Conservation (phyloP, 1,140 invertebrate species). For the Panagrolaimus sp. region DNA sequence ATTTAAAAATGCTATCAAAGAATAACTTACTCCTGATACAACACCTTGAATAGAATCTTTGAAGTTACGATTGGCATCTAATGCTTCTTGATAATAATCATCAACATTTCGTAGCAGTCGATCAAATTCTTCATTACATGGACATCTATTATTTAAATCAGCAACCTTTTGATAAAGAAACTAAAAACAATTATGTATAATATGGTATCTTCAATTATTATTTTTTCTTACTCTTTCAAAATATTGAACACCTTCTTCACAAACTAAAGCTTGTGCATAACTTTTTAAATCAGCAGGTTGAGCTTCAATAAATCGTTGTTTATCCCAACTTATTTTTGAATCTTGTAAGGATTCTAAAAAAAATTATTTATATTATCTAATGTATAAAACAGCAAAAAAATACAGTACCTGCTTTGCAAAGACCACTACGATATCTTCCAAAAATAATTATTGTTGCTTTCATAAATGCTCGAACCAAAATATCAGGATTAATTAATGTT, state of each 20-base stretch:
- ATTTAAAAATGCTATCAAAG: neutral
- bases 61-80: neutral
- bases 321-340: neutral
- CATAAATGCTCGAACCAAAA: constrained; percentile 6
- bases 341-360: neutral
- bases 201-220: too few species aligned
- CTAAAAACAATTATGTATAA: too few species aligned
- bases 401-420: constrained; percentile 13
- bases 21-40: neutral
- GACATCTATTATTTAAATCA: neutral
- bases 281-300: neutral
- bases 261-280: constrained; percentile 1
- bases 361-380: neutral
- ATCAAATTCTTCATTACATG: neutral
- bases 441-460: constrained; percentile 6
- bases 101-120: constrained; percentile 1
- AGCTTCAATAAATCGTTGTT: neutral
- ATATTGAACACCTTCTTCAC: constrained; percentile 6
- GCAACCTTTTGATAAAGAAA: constrained; percentile 5
- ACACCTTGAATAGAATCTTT: neutral
- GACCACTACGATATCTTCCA: constrained; percentile 1
- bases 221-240: neutral
- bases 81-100: constrained; percentile 3
- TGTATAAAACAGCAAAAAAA: too few species aligned
- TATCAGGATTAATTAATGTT: neutral